Conservation (phyloP, 2,113 vertebrate species). For the Pogonocichla stellata region DNA sequence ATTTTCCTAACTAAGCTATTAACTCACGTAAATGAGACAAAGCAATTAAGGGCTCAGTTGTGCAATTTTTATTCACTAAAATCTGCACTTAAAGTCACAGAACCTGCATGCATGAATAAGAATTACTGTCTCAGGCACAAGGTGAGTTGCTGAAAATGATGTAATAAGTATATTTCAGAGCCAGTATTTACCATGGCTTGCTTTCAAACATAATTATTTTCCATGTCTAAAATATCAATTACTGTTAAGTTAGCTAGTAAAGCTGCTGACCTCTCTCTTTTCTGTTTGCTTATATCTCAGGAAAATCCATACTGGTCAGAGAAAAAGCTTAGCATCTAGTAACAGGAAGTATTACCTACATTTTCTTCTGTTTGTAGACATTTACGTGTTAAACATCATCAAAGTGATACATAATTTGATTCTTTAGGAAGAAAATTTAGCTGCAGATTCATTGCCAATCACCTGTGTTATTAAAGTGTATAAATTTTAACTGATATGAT, state of each 20-base stretch:
- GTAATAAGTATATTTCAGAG: neutral
- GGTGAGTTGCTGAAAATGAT: neutral
- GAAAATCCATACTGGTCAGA: neutral
- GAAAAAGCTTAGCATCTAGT: neutral
- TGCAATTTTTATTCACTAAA: conserved; percentile 6
- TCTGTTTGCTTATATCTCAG: neutral
- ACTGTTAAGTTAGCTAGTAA: neutral
- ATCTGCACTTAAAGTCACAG: neutral
- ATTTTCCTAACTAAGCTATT: conserved; percentile 15
- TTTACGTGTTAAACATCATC: neutral
- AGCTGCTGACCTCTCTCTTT: neutral
- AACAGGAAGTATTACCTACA: neutral
- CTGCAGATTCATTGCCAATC: neutral
- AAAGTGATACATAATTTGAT: neutral
- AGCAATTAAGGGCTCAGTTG: conserved; percentile 18
- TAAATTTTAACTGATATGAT: neutral
- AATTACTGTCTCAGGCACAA: neutral
- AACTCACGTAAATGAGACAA: conserved; percentile 8
- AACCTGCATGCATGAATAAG: neutral
- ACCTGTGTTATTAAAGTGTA: neutral
- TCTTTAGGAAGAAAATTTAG: neutral
- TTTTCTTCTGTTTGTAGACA: neutral
- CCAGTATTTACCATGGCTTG: neutral
- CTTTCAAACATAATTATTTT: neutral
- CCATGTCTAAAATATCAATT: neutral